Evolutionary conservation across 2,888 invertebrate species (phyloP), one percentile per base, ranked within the genome.

Genomic region (Eristalis pertinax): DNA sequence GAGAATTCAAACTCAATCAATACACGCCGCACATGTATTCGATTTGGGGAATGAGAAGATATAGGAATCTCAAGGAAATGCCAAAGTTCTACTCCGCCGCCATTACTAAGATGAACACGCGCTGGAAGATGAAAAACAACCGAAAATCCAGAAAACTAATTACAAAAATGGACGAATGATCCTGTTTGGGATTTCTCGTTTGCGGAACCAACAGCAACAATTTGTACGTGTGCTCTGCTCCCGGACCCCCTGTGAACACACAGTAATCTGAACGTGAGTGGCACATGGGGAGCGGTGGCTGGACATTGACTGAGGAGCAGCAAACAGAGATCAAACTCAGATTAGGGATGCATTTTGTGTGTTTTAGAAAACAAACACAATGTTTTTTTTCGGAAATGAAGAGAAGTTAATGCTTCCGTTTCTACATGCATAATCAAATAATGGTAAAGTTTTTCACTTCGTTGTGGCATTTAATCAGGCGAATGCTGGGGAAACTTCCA

Each of bases 111-210:
- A 76, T 80, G 81, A 76, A 84, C 84, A 84, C 81, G 81, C 81
- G 81, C 77, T 13, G 32, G n/a, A 38, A 56, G 73, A 74, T 79
- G 73, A 67, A 72, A 67, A 81, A 82, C 84, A 70, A 76, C 50
- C 73, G 24, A 58, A 85, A 85, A 73, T 68, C 82, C 58, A 73
- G 62, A 85, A 85, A 85, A 85, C 85, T 85, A 85, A 85, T 85
- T 85, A 85, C 82, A 82, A 85, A 85, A 85, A 85, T 85, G 82
- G 50, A 50, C 19, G 82, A 82, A 50, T 82, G 85, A 85, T 85
- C 82, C 85, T 81, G 76, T 73, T 84, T 74, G 58, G 65, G 64
- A n/a, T 26, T 24, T 11, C 29, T 58, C 56, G 29, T 65, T 19
- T 50, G 43, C 19, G 15, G 4, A 7, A 32, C 5, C 32, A 78